These are phyloP conservation scores for Crypturellus tataupa DNA, from an alignment of 2,797 vertebrate species.

Conservation along the genomic window DNA sequence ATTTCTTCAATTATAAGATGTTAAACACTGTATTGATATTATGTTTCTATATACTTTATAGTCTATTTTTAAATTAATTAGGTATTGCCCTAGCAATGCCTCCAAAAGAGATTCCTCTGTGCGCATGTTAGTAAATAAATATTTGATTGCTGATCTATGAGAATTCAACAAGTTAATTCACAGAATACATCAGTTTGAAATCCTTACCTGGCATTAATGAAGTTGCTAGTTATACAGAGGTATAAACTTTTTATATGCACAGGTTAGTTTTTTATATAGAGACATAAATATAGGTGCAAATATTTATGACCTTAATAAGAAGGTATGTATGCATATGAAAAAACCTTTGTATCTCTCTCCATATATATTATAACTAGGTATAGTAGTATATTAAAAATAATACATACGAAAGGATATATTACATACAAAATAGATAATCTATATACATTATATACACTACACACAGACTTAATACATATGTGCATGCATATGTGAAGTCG, in stretches of 20 bases:
- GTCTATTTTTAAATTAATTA: background rate
- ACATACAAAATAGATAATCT: background rate
- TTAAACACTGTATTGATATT: background rate
- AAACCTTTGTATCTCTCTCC: background rate
- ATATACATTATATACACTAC: fast-evolving
- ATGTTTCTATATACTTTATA: background rate
- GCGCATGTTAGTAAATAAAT: background rate
- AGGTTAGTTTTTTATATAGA: background rate
- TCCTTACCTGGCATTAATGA: fast-evolving
- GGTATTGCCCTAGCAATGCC: background rate
- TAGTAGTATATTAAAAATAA: background rate
- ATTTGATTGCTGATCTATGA: background rate
- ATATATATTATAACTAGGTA: background rate
- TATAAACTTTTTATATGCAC: background rate
- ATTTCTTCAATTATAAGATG: background rate
- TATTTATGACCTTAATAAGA: background rate
- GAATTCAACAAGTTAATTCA: background rate
- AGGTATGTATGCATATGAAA: background rate
- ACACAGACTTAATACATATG: background rate
- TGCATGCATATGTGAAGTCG: background rate
- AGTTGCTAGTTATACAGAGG: background rate
- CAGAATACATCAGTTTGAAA: background rate
- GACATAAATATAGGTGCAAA: fast-evolving
- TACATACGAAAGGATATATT: background rate
- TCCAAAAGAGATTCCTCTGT: background rate